Base-by-base conservation (phyloP, 1,140 invertebrate species). In the Trachymyrmex septentrionalis region DNA sequence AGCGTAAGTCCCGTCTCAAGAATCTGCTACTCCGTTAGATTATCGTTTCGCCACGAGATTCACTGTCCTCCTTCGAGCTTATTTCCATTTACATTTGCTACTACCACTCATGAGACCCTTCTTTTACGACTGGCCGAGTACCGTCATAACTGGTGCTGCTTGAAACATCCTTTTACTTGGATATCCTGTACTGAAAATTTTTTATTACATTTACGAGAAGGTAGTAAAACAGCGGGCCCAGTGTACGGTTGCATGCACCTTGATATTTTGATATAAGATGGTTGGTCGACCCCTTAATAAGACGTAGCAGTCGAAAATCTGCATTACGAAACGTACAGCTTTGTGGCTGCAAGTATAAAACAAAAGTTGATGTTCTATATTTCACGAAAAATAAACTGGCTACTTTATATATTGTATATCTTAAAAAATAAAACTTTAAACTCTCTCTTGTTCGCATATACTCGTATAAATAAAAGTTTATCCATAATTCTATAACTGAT, bases 41-140 rank as follows among this genome's bases (percentile, higher is more conserved):
- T 76, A 87, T 86, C 44, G 53, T 86, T 67, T 59, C 64, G 14
- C 67, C 64, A 27, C 44, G 34, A 86, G 86, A 72, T 78, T 64
- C 86, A 87, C 72, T 86, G 63, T 53, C 48, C 27, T 85, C 71
- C 44, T 34, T 85, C 80, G 24, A 85, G 81, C 81, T 76, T 87
- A 85, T 87, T 86, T 86, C 85, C 77, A 86, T 86, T 86, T 86
- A 81, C 77, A 81, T 86, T 64, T 59, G 3, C 66, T 53, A 57
- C 64, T 78, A 64, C 61, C n/a, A 59, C 55, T 55, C 55, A 30
- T 21, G 50, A 44, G 24, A 67, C 55, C 69, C 21, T 67, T 30
- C 71, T 73, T 61, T 77, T 55, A 84, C 30, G 67, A 86, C 67
- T 67, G 67, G 55, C 38, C 76, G 77, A 67, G 44, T 69, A 69